Evolutionary conservation across 2,113 vertebrate genomes (phyloP), one percentile per base, ranked within the genome.

Genomic region (Paraplagusia blochii): DNA sequence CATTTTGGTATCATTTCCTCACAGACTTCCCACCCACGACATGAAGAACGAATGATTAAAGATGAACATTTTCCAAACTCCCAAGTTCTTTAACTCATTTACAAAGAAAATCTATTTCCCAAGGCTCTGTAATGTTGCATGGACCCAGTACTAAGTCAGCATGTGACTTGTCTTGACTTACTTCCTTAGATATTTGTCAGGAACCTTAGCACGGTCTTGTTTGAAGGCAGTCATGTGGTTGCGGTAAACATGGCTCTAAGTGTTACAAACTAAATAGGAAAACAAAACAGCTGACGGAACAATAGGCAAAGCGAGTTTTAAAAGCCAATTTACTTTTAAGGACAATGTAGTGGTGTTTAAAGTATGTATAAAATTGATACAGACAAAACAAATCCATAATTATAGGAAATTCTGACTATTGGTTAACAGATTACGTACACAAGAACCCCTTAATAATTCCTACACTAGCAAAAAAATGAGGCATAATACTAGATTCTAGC

Each of bases 161-260:
- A 89, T 83, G 80, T 89, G 90, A 90, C 70, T 55, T 60, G 46
- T 74, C 79, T 81, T 62, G 77, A 71, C 65, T 58, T 76, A 29
- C 22, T 29, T 29, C 22, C 22, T 29, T 29, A 29, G 63, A 59
- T 46, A 65, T 55, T 52, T 48, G 42, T 42, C 18, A 48, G 53
- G 40, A 42, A 53, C 49, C 17, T 63, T 38, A 13, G 48, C 50
- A 53, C 44, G 15, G 16, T 54, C 44, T 22, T 69, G 40, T 39
- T 18, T 39, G 9, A 6, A 36, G 13, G 48, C 2, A 1, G 45
- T 79, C 63, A 81, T 44, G 50, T 40, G 68, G 43, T n/a, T 43
- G 40, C 18, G 66, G 7, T 35, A 58, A 58, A 53, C 29, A 44
- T 3, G 35, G 40, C 8, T 48, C 12, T 11, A 51, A 59, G 54